These are phyloP conservation scores for Apamea crenata DNA, from an alignment of 2,888 invertebrate genomes.

Conservation along the genomic window DNA sequence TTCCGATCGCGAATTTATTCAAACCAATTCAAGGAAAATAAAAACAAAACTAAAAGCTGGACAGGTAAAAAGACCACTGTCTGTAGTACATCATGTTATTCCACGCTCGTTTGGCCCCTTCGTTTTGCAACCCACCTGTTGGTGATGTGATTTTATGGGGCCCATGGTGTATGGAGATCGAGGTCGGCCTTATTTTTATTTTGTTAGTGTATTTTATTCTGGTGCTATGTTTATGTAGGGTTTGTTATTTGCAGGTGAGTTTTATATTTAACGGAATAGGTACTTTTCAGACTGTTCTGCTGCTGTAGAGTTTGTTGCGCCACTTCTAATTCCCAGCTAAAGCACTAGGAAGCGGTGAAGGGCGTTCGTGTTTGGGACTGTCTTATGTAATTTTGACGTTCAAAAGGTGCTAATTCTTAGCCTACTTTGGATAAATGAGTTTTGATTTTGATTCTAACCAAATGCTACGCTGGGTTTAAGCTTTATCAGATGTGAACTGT, in stretches of 20 bases:
- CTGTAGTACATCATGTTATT: conserved; percentile 55
- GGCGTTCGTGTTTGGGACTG: too few relatives aligned
- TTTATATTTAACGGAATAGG: not conserved
- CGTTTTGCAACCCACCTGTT: conserved; percentile 70
- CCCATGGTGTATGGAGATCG: conserved; percentile 35
- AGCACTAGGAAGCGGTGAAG: too few relatives aligned
- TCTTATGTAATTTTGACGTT: too few relatives aligned
- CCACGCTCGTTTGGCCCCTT: conserved; percentile 64
- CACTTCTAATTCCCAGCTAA: too few relatives aligned
- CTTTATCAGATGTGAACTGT: too few relatives aligned
- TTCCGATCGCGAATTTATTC: conserved; percentile 31
- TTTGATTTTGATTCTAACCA: too few relatives aligned
- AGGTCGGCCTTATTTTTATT: conserved; percentile 29
- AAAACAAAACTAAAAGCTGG: conserved; percentile 23
- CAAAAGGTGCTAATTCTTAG: too few relatives aligned
- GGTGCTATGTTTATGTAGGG: not conserved
- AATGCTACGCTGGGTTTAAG: not conserved
- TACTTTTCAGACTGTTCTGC: too few relatives aligned
- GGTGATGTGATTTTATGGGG: conserved; percentile 64
- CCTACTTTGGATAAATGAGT: too few relatives aligned
- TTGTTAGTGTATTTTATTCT: conserved; percentile 18
- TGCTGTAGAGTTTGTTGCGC: too few relatives aligned
- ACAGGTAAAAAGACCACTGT: conserved; percentile 38
- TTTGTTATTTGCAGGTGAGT: conserved; percentile 11
- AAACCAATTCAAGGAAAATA: conserved; percentile 35